Evolutionary conservation across 37 sponge, comb jelly and placozoan species (phyloP).

Genomic region (Aplysina aerophoba): DNA sequence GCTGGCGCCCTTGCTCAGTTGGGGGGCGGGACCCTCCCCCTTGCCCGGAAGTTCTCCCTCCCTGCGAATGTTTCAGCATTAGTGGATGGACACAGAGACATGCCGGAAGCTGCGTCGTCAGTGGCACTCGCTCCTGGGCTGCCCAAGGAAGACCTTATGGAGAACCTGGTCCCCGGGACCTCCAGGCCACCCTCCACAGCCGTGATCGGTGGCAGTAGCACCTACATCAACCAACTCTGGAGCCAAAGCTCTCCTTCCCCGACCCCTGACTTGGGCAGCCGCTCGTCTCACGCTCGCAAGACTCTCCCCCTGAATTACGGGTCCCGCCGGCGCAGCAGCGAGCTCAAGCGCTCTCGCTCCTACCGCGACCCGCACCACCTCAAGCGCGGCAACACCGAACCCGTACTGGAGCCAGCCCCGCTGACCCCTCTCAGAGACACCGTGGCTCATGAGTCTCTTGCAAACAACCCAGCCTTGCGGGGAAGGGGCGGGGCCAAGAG

Average conservation of each 20-base stretch:
- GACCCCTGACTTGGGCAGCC: not conserved
- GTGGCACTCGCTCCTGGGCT: no score
- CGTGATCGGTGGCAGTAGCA: constrained; percentile 1
- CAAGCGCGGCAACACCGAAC: not conserved
- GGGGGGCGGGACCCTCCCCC: not conserved
- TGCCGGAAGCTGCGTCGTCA: no score
- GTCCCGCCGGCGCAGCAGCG: not conserved
- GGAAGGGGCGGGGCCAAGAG: not conserved
- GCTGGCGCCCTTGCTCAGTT: not conserved
- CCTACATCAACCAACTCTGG: not conserved
- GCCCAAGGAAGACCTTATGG: not conserved
- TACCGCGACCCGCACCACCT: not conserved
- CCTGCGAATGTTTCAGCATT: no score
- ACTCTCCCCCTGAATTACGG: constrained; percentile 26
- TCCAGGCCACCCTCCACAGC: not conserved
- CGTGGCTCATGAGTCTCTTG: not conserved
- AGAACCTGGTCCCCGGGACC: not conserved
- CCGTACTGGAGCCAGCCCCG: not conserved
- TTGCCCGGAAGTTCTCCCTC: no score
- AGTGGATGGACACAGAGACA: no score
- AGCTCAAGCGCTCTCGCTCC: constrained; percentile 8
- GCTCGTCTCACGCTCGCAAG: not conserved
- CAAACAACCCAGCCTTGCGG: not conserved
- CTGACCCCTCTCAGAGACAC: no score
- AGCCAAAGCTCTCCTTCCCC: not conserved